phyloP scores from a whole-genome alignment of 92 coral and sea anemone genomes.

The Zoanthus sociatus region DNA sequence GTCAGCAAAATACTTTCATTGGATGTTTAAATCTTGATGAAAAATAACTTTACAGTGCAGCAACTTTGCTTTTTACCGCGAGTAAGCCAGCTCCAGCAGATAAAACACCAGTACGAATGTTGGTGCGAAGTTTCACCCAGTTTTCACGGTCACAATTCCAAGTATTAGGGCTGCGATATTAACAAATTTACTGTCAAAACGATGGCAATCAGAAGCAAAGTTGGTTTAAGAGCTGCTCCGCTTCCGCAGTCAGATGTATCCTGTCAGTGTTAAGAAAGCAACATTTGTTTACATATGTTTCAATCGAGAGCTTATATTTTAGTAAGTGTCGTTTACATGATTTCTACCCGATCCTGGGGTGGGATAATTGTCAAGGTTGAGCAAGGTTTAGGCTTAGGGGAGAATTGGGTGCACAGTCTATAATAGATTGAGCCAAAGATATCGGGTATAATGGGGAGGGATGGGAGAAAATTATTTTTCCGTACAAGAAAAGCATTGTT shows the following conservation, averaged over 20 bases:
- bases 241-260: conserved; percentile 34
- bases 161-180: background rate
- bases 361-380: too few relatives aligned
- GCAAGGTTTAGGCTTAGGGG: too few relatives aligned
- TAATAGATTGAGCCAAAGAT: too few relatives aligned
- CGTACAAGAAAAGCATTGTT: too few relatives aligned
- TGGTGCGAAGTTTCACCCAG: background rate
- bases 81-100: background rate
- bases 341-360: too few relatives aligned
- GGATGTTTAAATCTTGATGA: background rate
- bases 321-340: too few relatives aligned
- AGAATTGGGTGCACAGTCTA: too few relatives aligned
- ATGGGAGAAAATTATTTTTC: too few relatives aligned
- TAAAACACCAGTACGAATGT: background rate
- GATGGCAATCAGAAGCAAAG: conserved; percentile 25
- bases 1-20: background rate
- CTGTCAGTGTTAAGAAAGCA: conserved; percentile 22
- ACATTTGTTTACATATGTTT: background rate
- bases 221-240: conserved; percentile 35
- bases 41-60: background rate
- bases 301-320: background rate
- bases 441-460: too few relatives aligned
- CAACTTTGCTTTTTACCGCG: background rate
- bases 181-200: conserved; percentile 4
- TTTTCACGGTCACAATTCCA: background rate